Base-by-base conservation (phyloP, 2,113 vertebrate species). In the Camelus bactrianus region DNA sequence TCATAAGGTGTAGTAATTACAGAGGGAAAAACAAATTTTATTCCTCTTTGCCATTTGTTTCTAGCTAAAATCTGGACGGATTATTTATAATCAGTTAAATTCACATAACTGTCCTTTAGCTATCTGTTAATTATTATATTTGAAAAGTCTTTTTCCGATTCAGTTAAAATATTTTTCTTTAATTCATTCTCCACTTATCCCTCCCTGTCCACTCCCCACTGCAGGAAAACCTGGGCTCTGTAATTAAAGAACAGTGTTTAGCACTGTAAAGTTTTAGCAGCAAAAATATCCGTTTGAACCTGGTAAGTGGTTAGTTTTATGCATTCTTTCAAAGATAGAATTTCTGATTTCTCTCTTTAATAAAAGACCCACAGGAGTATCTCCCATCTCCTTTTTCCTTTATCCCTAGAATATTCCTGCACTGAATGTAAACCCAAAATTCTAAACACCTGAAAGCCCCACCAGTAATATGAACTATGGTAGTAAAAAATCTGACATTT, bases 141-240 rank as follows among this genome's bases (percentile, higher is more conserved):
- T 96, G 19, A 73, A 77, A 84, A 67, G 54, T 89, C 28, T 48
- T 70, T 84, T 72, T 70, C 65, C 64, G 26, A 54, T 83, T 96
- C 54, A 91, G 8, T 85, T 38, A 38, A 87, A 69, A 5, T 46
- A 7, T 62, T 93, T 50, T 80, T 24, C 19, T 79, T 86, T 46
- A 8, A 52, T 94, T 95, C 24, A 13, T 73, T 76, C 11, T 32
- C 7, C 38, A 67, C 5, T 42, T 3, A 69, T 28, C 10, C 2
- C 26, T 56, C 35, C 19, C 9, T 8, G 11, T 35, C 9, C 9
- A 76, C 19, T 52, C 22, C 1, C 2, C 11, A 54, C 8, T 81
- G 81, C 32, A 85, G 67, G 92, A 85, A 96, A 82, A 22, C 56
- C 42, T 82, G n/a, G 20, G 22, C 8, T 80, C 8, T 79, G 22